Conservation (phyloP, 2,888 invertebrate species). For the Maniola hyperantus region DNA sequence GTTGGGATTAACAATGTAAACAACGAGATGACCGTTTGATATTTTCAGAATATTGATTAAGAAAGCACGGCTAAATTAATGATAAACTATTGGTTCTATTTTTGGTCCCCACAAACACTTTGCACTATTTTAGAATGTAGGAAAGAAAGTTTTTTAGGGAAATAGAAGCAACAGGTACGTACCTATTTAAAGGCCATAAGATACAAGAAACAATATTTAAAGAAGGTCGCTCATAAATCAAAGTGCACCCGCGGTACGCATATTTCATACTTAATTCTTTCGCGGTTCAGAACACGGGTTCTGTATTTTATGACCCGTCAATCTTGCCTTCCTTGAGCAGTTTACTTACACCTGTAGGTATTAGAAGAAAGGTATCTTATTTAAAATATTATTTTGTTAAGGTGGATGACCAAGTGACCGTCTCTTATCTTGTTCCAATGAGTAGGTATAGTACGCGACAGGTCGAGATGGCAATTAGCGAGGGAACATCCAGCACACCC, state of each 20-base stretch:
- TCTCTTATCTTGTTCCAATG: too few species aligned
- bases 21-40: too few species aligned
- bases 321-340: conserved; percentile 49
- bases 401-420: too few species aligned
- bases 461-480: too few species aligned
- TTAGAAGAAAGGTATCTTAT: conserved; percentile 25
- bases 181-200: conserved; percentile 31
- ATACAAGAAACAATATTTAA: conserved; percentile 53
- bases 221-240: conserved; percentile 76
- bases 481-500: too few species aligned
- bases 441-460: too few species aligned
- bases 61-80: too few species aligned
- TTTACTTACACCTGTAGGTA: conserved; percentile 61
- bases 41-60: too few species aligned
- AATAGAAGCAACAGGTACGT: background rate
- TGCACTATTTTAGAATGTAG: background rate
- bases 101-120: background rate
- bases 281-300: conserved; percentile 57
- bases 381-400: background rate
- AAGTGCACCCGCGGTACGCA: conserved; percentile 70
- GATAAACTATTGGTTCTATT: background rate
- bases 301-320: conserved; percentile 67
- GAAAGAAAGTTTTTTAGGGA: background rate
- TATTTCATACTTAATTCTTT: conserved; percentile 83
- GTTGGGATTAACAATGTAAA: too few species aligned